Conservation (phyloP, 2,113 vertebrate species). For the Callopanchax toddi region DNA sequence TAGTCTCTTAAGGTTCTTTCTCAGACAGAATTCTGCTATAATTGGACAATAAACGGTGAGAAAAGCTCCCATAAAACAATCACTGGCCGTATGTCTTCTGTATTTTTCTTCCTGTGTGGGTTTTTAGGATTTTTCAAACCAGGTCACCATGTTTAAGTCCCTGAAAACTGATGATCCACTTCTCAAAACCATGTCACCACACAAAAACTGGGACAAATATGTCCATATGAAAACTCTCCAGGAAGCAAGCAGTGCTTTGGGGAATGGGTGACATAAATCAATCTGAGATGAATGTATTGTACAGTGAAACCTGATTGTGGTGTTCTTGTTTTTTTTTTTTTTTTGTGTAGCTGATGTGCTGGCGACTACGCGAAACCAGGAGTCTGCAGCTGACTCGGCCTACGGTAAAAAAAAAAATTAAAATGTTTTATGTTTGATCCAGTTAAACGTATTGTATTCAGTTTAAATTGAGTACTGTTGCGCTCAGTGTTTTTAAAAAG, state of each 20-base stretch:
- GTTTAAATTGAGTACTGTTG: no score
- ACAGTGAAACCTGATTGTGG: neutral
- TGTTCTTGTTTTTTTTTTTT: neutral
- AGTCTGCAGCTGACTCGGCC: conserved; percentile 53
- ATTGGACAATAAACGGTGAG: neutral
- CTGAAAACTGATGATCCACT: no score
- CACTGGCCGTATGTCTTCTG: neutral
- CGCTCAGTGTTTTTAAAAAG: no score
- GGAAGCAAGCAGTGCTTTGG: neutral
- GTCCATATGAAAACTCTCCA: no score
- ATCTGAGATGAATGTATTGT: neutral
- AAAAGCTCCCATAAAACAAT: neutral
- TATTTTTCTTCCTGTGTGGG: neutral
- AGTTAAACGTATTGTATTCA: no score
- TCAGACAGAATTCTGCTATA: neutral
- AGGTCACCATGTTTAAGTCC: no score
- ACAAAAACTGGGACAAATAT: neutral
- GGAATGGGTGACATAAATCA: neutral
- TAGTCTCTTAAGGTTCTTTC: neutral
- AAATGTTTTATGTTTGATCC: no score
- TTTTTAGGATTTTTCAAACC: neutral
- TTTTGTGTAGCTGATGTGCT: conserved; percentile 37
- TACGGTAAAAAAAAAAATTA: conserved; percentile 62
- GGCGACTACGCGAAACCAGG: conserved; percentile 56
- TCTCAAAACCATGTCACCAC: neutral